Evolutionary conservation across 2,113 vertebrate genomes (phyloP).

Genomic region (Lophotis ruficrista): DNA sequence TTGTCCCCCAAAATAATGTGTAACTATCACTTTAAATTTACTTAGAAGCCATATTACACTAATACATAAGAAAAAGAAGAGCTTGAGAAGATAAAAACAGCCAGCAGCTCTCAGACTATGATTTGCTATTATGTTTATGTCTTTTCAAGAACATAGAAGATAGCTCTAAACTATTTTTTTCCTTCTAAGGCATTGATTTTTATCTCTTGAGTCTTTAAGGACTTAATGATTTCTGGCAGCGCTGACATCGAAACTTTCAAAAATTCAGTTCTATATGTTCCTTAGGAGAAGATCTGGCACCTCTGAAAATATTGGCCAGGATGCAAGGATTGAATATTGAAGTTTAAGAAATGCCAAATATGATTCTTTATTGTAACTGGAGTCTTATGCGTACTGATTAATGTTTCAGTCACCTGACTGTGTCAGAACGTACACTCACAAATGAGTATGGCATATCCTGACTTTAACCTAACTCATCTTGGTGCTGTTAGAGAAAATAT

Average conservation of each 20-base stretch:
- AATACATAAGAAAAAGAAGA: not conserved
- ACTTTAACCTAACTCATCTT: not conserved
- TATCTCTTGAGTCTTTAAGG: not conserved
- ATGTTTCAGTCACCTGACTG: not conserved
- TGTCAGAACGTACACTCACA: not conserved
- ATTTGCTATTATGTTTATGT: not conserved
- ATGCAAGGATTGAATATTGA: not conserved
- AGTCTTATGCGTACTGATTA: rapidly evolving
- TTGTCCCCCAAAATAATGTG: not conserved
- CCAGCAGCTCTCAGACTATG: not conserved
- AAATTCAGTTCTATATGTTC: not conserved
- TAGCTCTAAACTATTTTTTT: not conserved
- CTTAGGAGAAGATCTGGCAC: not conserved
- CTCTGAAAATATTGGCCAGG: not conserved
- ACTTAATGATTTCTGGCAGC: not conserved
- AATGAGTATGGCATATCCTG: not conserved
- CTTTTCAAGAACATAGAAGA: not conserved
- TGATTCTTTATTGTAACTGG: not conserved
- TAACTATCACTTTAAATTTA: not conserved
- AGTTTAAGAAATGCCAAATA: not conserved
- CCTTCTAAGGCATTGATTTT: not conserved
- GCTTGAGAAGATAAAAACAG: not conserved
- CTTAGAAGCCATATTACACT: not conserved
- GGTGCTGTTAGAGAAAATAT: not conserved
- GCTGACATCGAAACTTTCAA: not conserved